These are phyloP conservation scores for Fukomys damarensis DNA, from an alignment of 2,113 vertebrate species.

Conservation along the genomic window DNA sequence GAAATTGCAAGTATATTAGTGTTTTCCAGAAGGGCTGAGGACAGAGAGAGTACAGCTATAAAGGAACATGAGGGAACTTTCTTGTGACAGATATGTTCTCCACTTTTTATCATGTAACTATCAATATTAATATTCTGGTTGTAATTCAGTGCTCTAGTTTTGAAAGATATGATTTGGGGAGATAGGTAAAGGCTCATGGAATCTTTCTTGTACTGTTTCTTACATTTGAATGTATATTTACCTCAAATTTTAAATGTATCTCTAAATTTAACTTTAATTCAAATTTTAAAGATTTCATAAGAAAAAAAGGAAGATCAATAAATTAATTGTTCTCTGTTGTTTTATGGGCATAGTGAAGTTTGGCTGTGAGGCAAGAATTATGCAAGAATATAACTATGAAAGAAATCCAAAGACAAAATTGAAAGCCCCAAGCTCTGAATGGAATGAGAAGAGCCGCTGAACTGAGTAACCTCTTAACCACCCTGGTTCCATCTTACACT, in stretches of 20 bases:
- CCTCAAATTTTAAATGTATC: neutral
- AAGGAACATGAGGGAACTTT: neutral
- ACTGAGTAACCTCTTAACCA: neutral
- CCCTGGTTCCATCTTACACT: no score
- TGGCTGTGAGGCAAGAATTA: neutral
- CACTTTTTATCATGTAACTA: neutral
- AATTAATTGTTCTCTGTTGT: neutral
- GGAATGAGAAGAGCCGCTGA: neutral
- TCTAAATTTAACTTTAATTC: neutral
- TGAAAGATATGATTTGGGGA: neutral
- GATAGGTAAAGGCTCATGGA: neutral
- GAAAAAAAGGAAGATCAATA: neutral
- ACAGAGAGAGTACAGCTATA: neutral
- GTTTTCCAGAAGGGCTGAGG: neutral
- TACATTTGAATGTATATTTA: neutral
- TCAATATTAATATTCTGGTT: neutral
- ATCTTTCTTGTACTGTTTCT: neutral
- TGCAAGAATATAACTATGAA: no score
- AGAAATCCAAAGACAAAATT: neutral
- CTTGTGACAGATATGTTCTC: neutral
- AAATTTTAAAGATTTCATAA: neutral
- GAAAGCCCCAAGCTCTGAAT: neutral
- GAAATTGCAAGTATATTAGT: neutral
- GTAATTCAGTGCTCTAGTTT: neutral
- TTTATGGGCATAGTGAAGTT: neutral